A percentile compares a stretch with the other conserved stretches of the same genome.
These are phyloP conservation scores for Tragulus kanchil DNA, from an alignment of 2,113 vertebrate genomes.

Conservation along the genomic window DNA sequence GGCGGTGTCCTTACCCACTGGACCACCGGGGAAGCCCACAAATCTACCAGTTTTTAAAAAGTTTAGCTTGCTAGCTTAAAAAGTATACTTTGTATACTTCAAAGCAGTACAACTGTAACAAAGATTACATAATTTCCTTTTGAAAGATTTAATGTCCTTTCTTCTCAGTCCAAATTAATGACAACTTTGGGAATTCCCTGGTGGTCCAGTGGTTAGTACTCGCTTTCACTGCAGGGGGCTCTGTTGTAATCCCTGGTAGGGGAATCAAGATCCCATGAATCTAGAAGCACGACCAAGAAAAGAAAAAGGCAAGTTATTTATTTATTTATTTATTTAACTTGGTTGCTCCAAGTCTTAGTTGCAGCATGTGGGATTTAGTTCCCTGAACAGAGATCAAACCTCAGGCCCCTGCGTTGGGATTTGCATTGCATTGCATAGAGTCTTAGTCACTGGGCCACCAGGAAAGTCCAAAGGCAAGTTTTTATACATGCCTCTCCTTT, in stretches of 20 bases:
- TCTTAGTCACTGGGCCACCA: too few relatives aligned
- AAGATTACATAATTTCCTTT: conserved; percentile 54
- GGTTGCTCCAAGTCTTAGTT: too few relatives aligned
- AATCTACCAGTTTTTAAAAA: conserved; percentile 37
- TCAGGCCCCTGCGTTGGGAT: too few relatives aligned
- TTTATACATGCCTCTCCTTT: not conserved
- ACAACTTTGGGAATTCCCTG: not conserved
- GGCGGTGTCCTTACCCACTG: too few relatives aligned
- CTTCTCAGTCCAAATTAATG: conserved; percentile 43
- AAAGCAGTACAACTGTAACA: conserved; percentile 40
- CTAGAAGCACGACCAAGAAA: not conserved
- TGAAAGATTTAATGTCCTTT: conserved; percentile 38
- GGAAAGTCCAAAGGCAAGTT: not conserved
- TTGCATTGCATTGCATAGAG: too few relatives aligned
- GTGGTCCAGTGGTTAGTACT: not conserved
- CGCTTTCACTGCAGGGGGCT: not conserved
- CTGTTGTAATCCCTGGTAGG: not conserved
- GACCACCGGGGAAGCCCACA: too few relatives aligned
- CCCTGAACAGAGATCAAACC: too few relatives aligned
- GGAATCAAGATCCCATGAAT: not conserved
- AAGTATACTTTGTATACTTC: not conserved
- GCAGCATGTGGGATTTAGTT: too few relatives aligned
- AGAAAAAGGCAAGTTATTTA: not conserved
- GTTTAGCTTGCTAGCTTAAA: not conserved
- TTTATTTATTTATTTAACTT: too few relatives aligned